These are phyloP conservation scores for Columba janthina DNA, from an alignment of 2,113 vertebrate genomes.

Conservation along the genomic window DNA sequence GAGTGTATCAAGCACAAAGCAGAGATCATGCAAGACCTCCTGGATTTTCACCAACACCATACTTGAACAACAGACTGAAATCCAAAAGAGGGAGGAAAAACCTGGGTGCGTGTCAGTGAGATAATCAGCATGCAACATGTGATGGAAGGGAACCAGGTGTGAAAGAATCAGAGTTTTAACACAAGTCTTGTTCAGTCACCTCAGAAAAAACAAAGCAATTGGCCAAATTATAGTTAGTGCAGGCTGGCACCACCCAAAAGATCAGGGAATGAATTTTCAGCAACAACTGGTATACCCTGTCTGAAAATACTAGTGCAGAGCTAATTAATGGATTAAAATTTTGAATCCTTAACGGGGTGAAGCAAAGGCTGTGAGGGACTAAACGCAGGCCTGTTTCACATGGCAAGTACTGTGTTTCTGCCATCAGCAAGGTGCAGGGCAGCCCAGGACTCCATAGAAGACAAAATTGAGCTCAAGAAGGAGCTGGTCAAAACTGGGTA, in stretches of 20 bases:
- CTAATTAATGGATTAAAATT: background rate
- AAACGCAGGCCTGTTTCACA: rapidly evolving
- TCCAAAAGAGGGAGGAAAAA: background rate
- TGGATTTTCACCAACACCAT: background rate
- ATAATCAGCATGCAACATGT: background rate
- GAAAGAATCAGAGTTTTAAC: background rate
- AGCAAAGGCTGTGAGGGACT: background rate
- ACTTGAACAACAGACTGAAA: background rate
- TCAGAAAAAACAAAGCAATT: background rate
- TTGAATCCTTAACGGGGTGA: background rate
- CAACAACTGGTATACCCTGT: background rate
- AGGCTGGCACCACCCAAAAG: background rate
- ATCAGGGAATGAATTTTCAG: background rate
- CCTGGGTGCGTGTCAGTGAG: background rate
- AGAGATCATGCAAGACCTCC: background rate
- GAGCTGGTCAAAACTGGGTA: background rate
- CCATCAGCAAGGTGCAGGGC: background rate
- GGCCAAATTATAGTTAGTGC: background rate
- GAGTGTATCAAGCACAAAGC: background rate
- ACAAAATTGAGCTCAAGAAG: background rate
- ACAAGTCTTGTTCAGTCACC: background rate
- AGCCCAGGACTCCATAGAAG: background rate
- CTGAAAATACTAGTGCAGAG: background rate
- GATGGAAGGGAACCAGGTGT: background rate
- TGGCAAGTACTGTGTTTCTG: background rate